Evolutionary conservation across 2,888 invertebrate species (phyloP).

Genomic region (Hydraecia micacea): DNA sequence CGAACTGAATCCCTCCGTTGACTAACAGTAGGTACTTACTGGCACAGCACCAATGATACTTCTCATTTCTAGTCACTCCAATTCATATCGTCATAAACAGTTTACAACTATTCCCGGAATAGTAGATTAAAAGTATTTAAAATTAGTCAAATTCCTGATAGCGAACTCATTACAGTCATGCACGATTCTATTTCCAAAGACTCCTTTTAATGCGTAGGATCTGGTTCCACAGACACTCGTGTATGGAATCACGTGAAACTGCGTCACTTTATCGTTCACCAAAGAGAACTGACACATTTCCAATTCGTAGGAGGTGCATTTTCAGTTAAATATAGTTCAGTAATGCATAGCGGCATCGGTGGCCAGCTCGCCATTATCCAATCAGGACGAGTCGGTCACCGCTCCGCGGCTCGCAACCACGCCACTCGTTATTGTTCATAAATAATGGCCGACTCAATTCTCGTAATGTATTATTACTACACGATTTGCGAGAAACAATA

Average conservation of each 20-base stretch:
- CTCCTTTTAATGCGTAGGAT: constrained; percentile 43
- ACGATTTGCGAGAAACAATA: constrained; percentile 62
- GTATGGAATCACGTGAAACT: constrained; percentile 41
- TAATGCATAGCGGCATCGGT: constrained; percentile 59
- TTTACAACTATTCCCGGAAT: constrained; percentile 15
- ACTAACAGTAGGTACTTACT: constrained; percentile 11
- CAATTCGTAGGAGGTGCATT: constrained; percentile 61
- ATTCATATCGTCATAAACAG: not conserved
- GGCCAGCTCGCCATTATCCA: constrained; percentile 77
- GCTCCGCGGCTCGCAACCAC: constrained; percentile 71
- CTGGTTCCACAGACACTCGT: constrained; percentile 22
- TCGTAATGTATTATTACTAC: constrained; percentile 66
- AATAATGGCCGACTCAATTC: constrained; percentile 70
- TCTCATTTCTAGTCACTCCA: not conserved
- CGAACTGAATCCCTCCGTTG: constrained; percentile 20
- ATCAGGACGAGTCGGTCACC: constrained; percentile 79
- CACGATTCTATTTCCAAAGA: constrained; percentile 27
- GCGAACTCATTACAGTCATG: constrained; percentile 1
- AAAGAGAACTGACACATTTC: constrained; percentile 50
- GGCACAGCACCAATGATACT: constrained; percentile 22
- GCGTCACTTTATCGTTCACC: constrained; percentile 42
- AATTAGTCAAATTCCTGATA: constrained; percentile 23
- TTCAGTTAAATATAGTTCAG: constrained; percentile 76
- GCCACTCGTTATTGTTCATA: constrained; percentile 75
- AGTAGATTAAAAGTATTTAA: constrained; percentile 1